phyloP scores from a whole-genome alignment of 2,888 invertebrate species.

The Hirudinaria manillensis region DNA sequence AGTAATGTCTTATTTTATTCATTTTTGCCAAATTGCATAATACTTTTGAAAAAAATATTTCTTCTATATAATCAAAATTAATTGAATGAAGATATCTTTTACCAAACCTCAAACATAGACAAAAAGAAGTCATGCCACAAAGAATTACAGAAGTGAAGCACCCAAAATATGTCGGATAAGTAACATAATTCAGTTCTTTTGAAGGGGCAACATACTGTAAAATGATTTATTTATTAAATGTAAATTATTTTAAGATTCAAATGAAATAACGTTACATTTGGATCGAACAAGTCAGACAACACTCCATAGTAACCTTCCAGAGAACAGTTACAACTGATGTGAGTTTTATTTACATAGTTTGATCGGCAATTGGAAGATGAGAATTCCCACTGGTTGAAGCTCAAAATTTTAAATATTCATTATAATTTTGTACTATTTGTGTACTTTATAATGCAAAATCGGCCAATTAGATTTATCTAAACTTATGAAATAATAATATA shows the following conservation, averaged over 20 bases:
- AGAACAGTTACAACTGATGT: constrained; percentile 4
- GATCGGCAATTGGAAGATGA: background rate
- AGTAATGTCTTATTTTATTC: too few species aligned
- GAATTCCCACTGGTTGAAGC: background rate
- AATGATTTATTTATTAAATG: too few species aligned
- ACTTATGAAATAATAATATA: background rate
- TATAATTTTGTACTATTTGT: background rate
- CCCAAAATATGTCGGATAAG: constrained; percentile 53
- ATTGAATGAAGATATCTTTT: background rate
- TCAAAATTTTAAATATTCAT: background rate
- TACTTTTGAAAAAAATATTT: too few species aligned
- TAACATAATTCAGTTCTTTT: constrained; percentile 29
- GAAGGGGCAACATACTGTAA: constrained; percentile 24
- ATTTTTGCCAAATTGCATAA: too few species aligned
- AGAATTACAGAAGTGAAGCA: constrained; percentile 50
- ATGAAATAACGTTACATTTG: background rate
- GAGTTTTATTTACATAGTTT: background rate
- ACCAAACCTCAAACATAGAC: background rate
- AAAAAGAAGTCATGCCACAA: constrained; percentile 42
- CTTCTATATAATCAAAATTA: too few species aligned
- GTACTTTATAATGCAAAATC: background rate
- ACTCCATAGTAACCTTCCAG: constrained; percentile 16
- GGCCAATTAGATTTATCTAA: background rate
- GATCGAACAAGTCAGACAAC: constrained; percentile 17
- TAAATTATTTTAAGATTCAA: too few species aligned